Evolutionary conservation across 2,113 vertebrate species (phyloP), one percentile per base, ranked within the genome.

Genomic region (Pitta sordida): DNA sequence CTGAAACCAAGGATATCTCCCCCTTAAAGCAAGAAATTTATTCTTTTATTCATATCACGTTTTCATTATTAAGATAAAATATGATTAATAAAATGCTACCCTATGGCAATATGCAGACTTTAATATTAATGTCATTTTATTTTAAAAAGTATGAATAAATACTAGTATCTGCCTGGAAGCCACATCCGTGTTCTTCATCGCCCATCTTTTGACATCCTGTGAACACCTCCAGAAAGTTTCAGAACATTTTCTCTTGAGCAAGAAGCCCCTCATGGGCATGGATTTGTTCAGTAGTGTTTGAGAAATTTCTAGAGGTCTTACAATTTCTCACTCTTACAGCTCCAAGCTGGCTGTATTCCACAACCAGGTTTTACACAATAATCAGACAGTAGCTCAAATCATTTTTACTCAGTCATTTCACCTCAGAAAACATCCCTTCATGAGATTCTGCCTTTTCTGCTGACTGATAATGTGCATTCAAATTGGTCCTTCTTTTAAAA

Each of bases 121-220:
- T 64, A 96, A 91, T 95, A 97, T 97, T 96, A 97, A 97, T 95
- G 68, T 51, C 43, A 83, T 93, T 95, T 88, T 96, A 96, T 95
- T 93, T n/a, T n/a, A 88, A 80, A 91, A 95, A 93, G 87, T 93
- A 96, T 92, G 90, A 96, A 94, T 74, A 86, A 95, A 95, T 91
- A 83, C 83, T 64, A 75, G 46, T 43, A 76, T 91, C 83, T 85
- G 76, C 91, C 91, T 52, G 62, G 75, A 93, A 96, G 91, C 94
- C 82, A 96, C 74, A 95, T 93, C 65, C 81, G 44, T 83, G 81
- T 64, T 43, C 78, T 81, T 86, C 67, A 65, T 90, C 96, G 97
- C 59, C 70, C 46, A 78, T 55, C 82, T 91, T 93, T 73, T 95
- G 83, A 96, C 87, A 95, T 55, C 73, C 15, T 9, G 22, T 88